Base-by-base conservation (phyloP, 2,888 invertebrate species). In the Andrena praecox region DNA sequence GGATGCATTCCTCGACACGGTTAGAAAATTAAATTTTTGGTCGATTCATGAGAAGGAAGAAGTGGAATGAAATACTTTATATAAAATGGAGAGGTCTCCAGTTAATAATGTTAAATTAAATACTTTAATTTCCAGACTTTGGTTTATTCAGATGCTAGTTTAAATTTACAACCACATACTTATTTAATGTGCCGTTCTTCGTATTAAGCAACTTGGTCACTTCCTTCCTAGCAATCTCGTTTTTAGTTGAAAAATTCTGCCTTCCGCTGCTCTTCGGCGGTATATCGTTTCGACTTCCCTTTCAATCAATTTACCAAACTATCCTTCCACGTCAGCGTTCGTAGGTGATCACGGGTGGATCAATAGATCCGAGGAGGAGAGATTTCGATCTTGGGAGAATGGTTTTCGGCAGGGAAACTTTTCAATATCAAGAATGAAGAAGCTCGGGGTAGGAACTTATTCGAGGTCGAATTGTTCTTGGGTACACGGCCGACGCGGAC, bases 391-490 rank as follows among this genome's bases (percentile, higher is more conserved):
- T 66, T 60, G 31, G 12, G n/a, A 66, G 68, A 59, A 31, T 24
- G 16, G 59, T 16, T 35, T 54, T 60, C 27, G 60, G 2, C 12
- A 24, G 52, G 4, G 63, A 79, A 86, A 87, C 83, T 87, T 85
- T 81, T 82, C 78, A 84, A 86, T 88, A 87, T 87, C 75, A 74
- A 68, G 77, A 86, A 85, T 81, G 83, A 87, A 87, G 72, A 86
- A 77, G 82, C 85, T 84, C 71, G 35, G 56, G 54, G 52, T 74
- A 74, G 62, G 42, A 74, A 70, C 50, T 81, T 73, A 24, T 69
- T 70, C 73, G 48, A 50, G 70, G 42, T 77, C 73, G 33, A 62
- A 73, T 68, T 76, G 82, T 64, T 82, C 68, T 71, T 67, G 20
- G 29, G 29, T 67, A 64, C 66, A 64, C 16, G 35, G 56, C 10